Conservation (phyloP, 2,888 invertebrate genomes). For the Tinea semifulvella region DNA sequence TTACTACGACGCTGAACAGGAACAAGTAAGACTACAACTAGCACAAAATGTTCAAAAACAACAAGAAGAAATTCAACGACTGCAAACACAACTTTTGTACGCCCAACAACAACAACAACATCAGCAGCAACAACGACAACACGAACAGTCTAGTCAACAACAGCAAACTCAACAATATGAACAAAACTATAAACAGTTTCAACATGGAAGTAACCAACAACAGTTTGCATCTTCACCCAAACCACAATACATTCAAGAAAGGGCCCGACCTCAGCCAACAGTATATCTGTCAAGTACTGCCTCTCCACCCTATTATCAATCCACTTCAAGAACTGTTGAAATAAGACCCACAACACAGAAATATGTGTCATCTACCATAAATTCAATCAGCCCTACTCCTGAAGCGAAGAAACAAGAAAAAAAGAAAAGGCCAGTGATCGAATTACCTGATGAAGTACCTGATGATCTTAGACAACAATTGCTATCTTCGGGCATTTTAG, state of each 20-base stretch:
- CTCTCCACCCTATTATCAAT: constrained; percentile 46
- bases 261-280: constrained; percentile 37
- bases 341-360: constrained; percentile 61
- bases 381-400: constrained; percentile 50
- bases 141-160: constrained; percentile 10
- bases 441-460: constrained; percentile 87
- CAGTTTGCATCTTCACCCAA: constrained; percentile 41
- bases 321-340: constrained; percentile 52
- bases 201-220: constrained; percentile 32
- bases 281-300: constrained; percentile 36
- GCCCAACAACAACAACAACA: constrained; percentile 27
- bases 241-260: constrained; percentile 50
- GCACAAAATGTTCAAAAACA: constrained; percentile 28
- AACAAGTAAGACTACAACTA: constrained; percentile 24
- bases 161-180: constrained; percentile 23
- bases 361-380: constrained; percentile 54
- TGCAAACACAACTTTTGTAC: constrained; percentile 35
- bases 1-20: constrained; percentile 45
- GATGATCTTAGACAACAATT: constrained; percentile 86
- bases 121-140: constrained; percentile 12
- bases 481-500: constrained; percentile 84
- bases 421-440: constrained; percentile 62
- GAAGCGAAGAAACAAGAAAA: constrained; percentile 59
- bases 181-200: constrained; percentile 27
- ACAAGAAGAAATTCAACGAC: constrained; percentile 24